A percentile compares a stretch with the other conserved stretches of the same genome.
Evolutionary conservation across 2,888 invertebrate genomes (phyloP).

Genomic region (Pterostichus niger): DNA sequence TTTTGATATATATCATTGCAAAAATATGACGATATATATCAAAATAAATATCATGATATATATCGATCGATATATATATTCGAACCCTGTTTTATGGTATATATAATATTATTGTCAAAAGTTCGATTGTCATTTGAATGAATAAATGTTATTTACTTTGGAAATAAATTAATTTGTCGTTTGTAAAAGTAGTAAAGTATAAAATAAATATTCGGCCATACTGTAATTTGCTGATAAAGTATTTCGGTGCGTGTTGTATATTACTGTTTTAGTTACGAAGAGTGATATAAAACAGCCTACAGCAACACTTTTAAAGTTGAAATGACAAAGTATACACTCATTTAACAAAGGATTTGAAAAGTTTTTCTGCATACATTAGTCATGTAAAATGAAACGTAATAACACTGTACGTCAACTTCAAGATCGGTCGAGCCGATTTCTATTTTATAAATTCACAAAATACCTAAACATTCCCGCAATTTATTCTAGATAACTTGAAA

Average conservation of each 20-base stretch:
- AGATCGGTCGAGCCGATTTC: conserved; percentile 13
- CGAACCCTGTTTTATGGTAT: no score
- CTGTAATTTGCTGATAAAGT: conserved; percentile 41
- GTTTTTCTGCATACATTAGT: conserved; percentile 52
- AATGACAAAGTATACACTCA: conserved; percentile 45
- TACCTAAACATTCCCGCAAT: conserved; percentile 18
- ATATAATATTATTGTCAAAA: no score
- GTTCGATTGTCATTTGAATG: no score
- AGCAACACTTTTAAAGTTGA: conserved; percentile 49
- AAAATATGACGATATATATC: no score
- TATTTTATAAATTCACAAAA: conserved; percentile 15
- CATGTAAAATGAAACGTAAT: conserved; percentile 36
- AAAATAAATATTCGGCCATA: neutral
- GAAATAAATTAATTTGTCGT: no score
- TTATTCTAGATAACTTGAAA: conserved; percentile 12
- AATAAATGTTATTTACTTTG: no score
- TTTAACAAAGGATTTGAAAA: conserved; percentile 57
- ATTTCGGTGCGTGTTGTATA: conserved; percentile 35
- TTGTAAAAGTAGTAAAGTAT: no score
- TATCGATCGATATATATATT: no score
- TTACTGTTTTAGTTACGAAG: conserved; percentile 32
- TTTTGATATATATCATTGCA: no score
- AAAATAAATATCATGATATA: no score
- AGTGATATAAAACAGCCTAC: conserved; percentile 24
- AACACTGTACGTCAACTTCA: conserved; percentile 21